Percentiles rank a stretch among this genome's conserved stretches.
phyloP scores from a whole-genome alignment of 2,888 invertebrate species.

The Arenicola marina region DNA sequence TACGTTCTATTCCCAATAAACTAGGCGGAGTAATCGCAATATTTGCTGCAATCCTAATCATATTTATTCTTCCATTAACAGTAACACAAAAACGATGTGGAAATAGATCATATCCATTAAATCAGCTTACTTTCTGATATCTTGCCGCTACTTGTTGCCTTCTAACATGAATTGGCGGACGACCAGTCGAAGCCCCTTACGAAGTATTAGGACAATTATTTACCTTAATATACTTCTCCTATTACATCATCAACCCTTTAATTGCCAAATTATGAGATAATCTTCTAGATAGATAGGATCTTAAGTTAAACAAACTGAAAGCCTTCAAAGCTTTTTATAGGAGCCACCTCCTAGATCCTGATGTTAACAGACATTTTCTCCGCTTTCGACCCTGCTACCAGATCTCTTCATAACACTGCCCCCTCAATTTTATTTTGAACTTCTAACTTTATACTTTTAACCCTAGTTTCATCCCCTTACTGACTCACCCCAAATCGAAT shows the following conservation, averaged over 20 bases:
- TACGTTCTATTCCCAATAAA: conserved; percentile 81
- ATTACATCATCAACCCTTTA: conserved; percentile 16
- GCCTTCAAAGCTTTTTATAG: conserved; percentile 60
- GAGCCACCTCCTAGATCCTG: conserved; percentile 62
- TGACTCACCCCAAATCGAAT: conserved; percentile 41
- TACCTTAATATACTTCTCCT: conserved; percentile 34
- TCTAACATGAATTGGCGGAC: conserved; percentile 75
- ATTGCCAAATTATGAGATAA: conserved; percentile 5
- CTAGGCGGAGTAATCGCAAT: conserved; percentile 75
- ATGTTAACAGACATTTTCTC: conserved; percentile 74
- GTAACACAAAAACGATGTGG: conserved; percentile 65
- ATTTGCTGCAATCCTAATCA: conserved; percentile 71
- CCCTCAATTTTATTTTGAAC: conserved; percentile 14
- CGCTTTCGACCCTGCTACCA: conserved; percentile 68
- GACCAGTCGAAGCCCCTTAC: conserved; percentile 73
- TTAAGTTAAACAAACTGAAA: conserved; percentile 34
- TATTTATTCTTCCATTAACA: conserved; percentile 67
- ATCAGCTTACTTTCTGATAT: conserved; percentile 64
- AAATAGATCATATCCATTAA: conserved; percentile 64
- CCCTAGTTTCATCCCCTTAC: conserved; percentile 63
- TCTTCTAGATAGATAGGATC: conserved; percentile 8
- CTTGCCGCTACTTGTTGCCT: conserved; percentile 67
- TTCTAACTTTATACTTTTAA: conserved; percentile 40
- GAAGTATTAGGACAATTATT: conserved; percentile 29
- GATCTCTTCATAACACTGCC: not conserved